Evolutionary conservation across 2,797 vertebrate genomes (phyloP).

Genomic region (Alauda arvensis): DNA sequence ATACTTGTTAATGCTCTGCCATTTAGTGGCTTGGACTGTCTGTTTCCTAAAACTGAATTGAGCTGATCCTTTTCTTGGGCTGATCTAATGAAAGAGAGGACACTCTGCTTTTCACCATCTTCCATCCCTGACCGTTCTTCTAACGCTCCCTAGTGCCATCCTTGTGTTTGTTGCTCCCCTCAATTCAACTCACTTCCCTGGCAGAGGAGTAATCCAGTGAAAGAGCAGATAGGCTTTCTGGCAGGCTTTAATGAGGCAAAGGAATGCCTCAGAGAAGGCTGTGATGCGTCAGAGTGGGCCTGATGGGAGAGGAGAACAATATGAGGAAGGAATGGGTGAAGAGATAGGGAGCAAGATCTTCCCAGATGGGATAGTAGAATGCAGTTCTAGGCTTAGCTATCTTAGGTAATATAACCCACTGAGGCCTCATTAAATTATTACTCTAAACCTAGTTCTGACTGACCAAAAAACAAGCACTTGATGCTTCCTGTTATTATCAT

Average conservation of each 20-base stretch:
- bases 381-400: background rate
- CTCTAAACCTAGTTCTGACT: background rate
- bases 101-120: background rate
- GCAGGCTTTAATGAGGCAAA: background rate
- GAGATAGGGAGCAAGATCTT: background rate
- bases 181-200: background rate
- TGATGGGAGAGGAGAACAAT: accelerated
- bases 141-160: background rate
- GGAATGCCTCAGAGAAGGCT: background rate
- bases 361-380: background rate
- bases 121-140: background rate
- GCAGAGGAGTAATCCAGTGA: background rate
- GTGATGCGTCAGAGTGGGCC: background rate
- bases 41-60: background rate
- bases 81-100: background rate
- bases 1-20: background rate
- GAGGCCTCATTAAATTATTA: background rate
- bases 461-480: background rate
- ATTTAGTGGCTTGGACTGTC: background rate
- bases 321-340: background rate
- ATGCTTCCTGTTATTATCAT: background rate
- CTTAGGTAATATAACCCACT: background rate
- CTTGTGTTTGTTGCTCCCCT: background rate
- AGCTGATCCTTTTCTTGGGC: background rate
- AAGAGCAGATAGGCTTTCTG: background rate